Evolutionary conservation across 1,140 invertebrate genomes (phyloP).

Genomic region (Idris sp.): DNA sequence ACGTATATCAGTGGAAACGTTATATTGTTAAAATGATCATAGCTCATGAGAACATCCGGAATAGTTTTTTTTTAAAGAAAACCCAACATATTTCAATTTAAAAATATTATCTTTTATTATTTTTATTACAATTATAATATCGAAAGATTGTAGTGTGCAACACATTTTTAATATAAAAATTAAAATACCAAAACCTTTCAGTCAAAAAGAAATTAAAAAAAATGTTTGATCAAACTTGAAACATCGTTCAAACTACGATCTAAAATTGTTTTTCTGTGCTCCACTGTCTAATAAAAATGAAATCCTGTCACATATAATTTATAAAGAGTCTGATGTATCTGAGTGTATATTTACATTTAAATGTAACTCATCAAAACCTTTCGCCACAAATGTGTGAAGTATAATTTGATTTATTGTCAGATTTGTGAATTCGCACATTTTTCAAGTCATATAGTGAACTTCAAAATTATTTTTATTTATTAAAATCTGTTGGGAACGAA

Average conservation of each 20-base stretch:
- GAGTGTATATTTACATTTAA: slow-evolving; percentile 39
- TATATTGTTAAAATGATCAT: slow-evolving; percentile 37
- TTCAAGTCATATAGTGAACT: slow-evolving; percentile 4
- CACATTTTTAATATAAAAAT: too few species aligned
- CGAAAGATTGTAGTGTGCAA: too few species aligned
- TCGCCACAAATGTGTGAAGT: slow-evolving; percentile 24
- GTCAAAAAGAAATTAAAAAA: too few species aligned
- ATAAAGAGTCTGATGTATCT: neutral
- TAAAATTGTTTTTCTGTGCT: too few species aligned
- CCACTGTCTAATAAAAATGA: slow-evolving; percentile 3
- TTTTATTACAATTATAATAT: too few species aligned
- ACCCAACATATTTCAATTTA: neutral
- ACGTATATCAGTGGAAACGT: slow-evolving; percentile 33
- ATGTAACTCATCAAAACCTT: slow-evolving; percentile 33
- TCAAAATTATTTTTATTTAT: slow-evolving; percentile 31
- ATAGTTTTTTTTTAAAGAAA: neutral
- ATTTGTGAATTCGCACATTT: neutral
- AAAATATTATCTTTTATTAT: too few species aligned
- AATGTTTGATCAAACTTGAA: too few species aligned
- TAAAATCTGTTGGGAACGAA: slow-evolving; percentile 10
- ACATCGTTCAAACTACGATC: too few species aligned
- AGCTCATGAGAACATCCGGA: slow-evolving; percentile 6
- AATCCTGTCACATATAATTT: slow-evolving; percentile 13
- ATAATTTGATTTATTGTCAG: slow-evolving; percentile 20
- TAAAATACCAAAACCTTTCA: too few species aligned